Evolutionary conservation across 2,888 invertebrate genomes (phyloP), one percentile per base, ranked within the genome.

Genomic region (Blastobasis lacticolella): DNA sequence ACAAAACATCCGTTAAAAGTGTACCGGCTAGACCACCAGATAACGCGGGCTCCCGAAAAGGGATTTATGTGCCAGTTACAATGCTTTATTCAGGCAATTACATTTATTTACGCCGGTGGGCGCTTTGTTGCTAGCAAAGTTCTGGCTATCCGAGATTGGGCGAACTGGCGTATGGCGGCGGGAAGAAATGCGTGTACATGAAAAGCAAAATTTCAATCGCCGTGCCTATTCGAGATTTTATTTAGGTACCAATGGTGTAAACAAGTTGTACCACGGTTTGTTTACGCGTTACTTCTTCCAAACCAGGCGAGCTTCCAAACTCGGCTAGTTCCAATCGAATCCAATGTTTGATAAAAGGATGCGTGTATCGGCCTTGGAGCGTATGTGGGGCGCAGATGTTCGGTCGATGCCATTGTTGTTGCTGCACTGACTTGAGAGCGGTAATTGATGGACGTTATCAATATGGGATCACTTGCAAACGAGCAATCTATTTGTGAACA

Each of bases 351-450:
- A 75, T 77, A 73, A 71, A 78, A 79, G 76, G 73, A 76, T 74
- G 66, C 69, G 23, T 23, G 23, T 23, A 66, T 70, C 65, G 75
- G 69, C 78, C 78, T 79, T 78, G 75, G 59, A 38, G 57, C 51
- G 60, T 72, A 78, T 77, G 73, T 81, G 69, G 80, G 78, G 58
- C 80, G 69, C 83, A 78, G 78, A 81, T 79, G 83, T 73, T 73
- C 66, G 64, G 58, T 65, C 61, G 51, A 54, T 54, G 49, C 10
- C 49, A 53, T 50, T 46, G 46, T 52, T 47, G 45, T 46, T 51
- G 23, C 23, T 23, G 23, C 23, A 23, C 23, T 23, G 1, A 23
- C 23, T 23, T 23, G 23, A 23, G 23, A 23, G 23, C 23, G 23
- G 23, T 23, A 23, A 23, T 23, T 23, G 23, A 23, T 23, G 23